Evolutionary conservation across 2,888 invertebrate genomes (phyloP).

Genomic region (Aleiodes leptofemur): DNA sequence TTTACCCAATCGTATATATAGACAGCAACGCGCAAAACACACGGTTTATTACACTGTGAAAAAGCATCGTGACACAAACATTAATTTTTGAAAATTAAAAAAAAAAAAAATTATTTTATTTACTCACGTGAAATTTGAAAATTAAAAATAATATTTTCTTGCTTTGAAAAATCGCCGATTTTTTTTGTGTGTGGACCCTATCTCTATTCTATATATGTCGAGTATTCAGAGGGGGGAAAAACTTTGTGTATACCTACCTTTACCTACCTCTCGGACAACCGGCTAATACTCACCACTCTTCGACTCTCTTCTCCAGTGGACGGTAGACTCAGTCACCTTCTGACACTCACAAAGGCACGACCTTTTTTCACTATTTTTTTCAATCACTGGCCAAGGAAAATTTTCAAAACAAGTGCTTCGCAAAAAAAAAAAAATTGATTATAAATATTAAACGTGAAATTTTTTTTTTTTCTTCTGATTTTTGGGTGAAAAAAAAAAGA

Average conservation of each 20-base stretch:
- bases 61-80: conserved; percentile 50
- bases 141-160: no score
- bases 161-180: no score
- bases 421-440: conserved; percentile 10
- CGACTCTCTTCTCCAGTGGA: background rate
- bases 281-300: conserved; percentile 35
- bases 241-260: conserved; percentile 26
- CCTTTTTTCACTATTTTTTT: conserved; percentile 37
- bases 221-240: background rate
- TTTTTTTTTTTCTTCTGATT: background rate
- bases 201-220: background rate
- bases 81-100: no score
- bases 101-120: no score
- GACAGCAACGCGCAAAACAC: conserved; percentile 58
- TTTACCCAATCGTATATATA: conserved; percentile 66
- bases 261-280: conserved; percentile 44
- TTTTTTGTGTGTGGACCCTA: background rate
- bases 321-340: conserved; percentile 68
- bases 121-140: no score
- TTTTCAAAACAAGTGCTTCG: background rate
- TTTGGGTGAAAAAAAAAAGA: background rate
- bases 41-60: conserved; percentile 44
- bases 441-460: conserved; percentile 42
- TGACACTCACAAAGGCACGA: conserved; percentile 70
- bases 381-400: no score